Conservation (phyloP, 1,140 invertebrate genomes). For the Chlorops oryzae region DNA sequence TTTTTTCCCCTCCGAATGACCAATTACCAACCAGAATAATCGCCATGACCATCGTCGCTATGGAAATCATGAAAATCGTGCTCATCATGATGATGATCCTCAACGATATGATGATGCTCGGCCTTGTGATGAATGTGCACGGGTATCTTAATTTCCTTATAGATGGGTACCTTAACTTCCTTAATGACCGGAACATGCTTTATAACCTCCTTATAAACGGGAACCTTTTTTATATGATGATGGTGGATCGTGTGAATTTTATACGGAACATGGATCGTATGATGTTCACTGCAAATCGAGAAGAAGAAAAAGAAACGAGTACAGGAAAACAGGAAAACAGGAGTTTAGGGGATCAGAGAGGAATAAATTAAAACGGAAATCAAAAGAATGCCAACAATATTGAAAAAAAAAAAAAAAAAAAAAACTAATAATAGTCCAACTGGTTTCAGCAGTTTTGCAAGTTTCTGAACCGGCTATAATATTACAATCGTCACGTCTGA, state of each 20-base stretch:
- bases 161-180: slow-evolving; percentile 35
- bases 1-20: no score
- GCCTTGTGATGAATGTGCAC: slow-evolving; percentile 30
- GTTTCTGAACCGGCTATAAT: no score
- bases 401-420: no score
- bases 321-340: no score
- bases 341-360: no score
- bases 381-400: no score
- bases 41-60: slow-evolving; percentile 31
- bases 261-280: slow-evolving; percentile 58
- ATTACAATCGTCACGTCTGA: no score
- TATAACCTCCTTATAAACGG: slow-evolving; percentile 38
- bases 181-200: slow-evolving; percentile 24
- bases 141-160: slow-evolving; percentile 33
- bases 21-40: slow-evolving; percentile 10
- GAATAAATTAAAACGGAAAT: no score
- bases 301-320: neutral
- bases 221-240: slow-evolving; percentile 57
- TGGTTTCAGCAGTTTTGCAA: no score
- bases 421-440: no score
- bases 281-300: slow-evolving; percentile 52
- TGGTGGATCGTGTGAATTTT: slow-evolving; percentile 62
- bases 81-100: slow-evolving; percentile 32
- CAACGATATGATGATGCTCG: no score
- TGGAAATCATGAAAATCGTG: slow-evolving; percentile 34